Base-by-base conservation (phyloP, 1,140 invertebrate species). In the Anastatus disparis region DNA sequence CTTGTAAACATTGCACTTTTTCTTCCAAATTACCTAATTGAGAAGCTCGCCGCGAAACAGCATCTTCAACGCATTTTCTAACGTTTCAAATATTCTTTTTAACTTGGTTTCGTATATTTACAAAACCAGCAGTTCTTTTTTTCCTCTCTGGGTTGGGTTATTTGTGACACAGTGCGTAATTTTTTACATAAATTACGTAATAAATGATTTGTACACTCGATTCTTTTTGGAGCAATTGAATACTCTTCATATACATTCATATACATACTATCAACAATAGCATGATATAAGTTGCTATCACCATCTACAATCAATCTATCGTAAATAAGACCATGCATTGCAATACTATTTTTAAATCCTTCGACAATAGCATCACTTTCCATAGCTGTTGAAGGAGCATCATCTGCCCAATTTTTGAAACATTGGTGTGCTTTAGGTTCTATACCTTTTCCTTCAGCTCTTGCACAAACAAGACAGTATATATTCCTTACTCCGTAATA, bases 301-400 rank as follows among this genome's bases (percentile, higher is more conserved):
- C 84, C 82, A 75, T 87, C 86, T 6, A 72, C 81, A 71, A 87
- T 81, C 1, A 87, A 29, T 15, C 55, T 62, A 40, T 65, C 74
- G 67, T 86, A 35, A 35, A 35, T 6, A 35, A 35, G 10, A 35
- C 10, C 10, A 35, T 35, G 31, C 4, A 6, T 35, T 6, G 4
- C 31, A 6, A 35, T 10, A 10, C 31, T 35, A 6, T 35, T 10
- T 6, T 4, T 6, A 10, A 35, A 35, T 35, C 31, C 31, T 4
- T 35, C 10, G 4, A 35, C 31, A 35, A 35, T 35, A 6, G 10
- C 10, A 35, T 35, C 31, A 6, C 10, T 35, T 35, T 35, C 31
- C 31, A 35, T 35, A 10, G 31, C 4, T 4, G 4, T 35, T 4
- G 31, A 35, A 35, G 4, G 4, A 6, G 4, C 4, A 35, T 35